Conservation (phyloP, 2,797 vertebrate species). For the Xiphorhynchus erythropygius region DNA sequence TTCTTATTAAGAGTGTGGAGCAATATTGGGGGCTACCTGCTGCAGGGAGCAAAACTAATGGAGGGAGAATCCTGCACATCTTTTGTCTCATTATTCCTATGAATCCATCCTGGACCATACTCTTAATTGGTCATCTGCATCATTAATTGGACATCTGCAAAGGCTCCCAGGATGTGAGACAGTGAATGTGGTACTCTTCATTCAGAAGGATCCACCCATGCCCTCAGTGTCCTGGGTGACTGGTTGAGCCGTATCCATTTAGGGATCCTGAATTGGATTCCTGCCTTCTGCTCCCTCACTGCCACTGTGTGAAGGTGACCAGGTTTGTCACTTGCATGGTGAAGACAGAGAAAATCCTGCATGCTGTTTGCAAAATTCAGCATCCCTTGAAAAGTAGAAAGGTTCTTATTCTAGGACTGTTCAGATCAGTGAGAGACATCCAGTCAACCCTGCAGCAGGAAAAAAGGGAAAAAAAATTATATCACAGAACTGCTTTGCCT, state of each 20-base stretch:
- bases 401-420: not conserved
- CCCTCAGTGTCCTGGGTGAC: not conserved
- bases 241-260: not conserved
- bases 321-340: not conserved
- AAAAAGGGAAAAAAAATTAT: not conserved
- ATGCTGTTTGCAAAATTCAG: not conserved
- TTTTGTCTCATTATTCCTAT: not conserved
- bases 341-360: not conserved
- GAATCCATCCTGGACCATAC: not conserved
- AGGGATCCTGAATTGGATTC: not conserved
- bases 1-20: not conserved
- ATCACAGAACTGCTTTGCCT: not conserved
- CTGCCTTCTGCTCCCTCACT: not conserved
- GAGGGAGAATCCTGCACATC: not conserved
- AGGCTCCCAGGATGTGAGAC: not conserved
- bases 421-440: not conserved
- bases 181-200: not conserved
- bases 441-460: not conserved
- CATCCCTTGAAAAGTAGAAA: not conserved
- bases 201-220: not conserved
- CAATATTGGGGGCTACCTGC: not conserved
- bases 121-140: not conserved
- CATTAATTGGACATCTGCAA: accelerated
- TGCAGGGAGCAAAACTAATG: not conserved
- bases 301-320: not conserved